Evolutionary conservation across 2,113 vertebrate genomes (phyloP).

Genomic region (Sinocyclocheilus grahami): DNA sequence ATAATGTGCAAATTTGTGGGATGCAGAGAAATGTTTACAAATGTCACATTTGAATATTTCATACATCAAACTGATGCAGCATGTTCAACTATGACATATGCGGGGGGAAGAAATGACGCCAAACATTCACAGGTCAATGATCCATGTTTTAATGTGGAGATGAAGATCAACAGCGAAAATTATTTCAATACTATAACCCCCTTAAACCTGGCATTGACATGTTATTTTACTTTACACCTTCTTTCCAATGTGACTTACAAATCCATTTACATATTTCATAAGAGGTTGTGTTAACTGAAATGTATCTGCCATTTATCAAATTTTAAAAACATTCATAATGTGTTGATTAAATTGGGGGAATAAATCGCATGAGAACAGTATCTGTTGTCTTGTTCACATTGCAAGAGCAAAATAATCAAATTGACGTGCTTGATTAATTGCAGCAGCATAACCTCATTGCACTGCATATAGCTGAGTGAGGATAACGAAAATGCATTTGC

Average conservation of each 20-base stretch:
- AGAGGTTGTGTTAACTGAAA: not conserved
- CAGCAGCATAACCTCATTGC: not conserved
- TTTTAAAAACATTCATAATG: not conserved
- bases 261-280: not conserved
- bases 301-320: not conserved
- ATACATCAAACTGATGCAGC: not conserved
- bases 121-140: not conserved
- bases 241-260: not conserved
- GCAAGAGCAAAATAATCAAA: not conserved
- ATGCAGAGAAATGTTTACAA: not conserved
- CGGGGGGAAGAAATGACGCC: not conserved
- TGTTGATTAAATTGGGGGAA: not conserved
- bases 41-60: constrained; percentile 3
- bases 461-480: constrained; percentile 11
- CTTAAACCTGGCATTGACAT: not conserved
- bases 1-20: not conserved
- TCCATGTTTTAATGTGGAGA: not conserved
- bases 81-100: not conserved
- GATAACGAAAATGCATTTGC: not conserved
- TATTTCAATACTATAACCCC: not conserved
- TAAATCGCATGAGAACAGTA: not conserved
- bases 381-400: not conserved
- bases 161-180: not conserved
- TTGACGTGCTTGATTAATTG: not conserved
- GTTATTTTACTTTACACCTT: not conserved